phyloP scores from a whole-genome alignment of 30 jellyfish, hydroid and myxozoan species.

The Aurelia aurita complex sp. Pacific region DNA sequence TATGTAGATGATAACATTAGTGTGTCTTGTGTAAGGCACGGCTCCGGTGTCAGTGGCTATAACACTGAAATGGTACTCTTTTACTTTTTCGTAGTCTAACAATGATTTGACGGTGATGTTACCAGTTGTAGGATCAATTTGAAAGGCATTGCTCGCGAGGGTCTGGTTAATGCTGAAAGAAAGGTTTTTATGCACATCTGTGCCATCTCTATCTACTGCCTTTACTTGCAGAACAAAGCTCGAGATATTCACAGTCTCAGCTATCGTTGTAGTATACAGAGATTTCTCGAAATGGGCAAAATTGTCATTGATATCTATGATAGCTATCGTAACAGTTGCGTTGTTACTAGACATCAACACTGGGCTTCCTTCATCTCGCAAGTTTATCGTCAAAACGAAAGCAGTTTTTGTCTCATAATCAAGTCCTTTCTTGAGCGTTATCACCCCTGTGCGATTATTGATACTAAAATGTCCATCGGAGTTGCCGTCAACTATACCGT shows the following conservation, averaged over 20 bases:
- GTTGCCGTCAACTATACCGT: constrained; percentile 54
- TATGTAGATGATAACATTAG: constrained; percentile 64
- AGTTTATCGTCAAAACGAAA: constrained; percentile 58
- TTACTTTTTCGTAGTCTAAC: constrained; percentile 69
- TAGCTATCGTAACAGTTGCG: constrained; percentile 57
- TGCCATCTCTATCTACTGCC: constrained; percentile 85
- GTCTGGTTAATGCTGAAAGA: constrained; percentile 68
- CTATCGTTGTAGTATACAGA: constrained; percentile 43
- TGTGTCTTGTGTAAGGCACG: constrained; percentile 57
- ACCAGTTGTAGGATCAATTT: constrained; percentile 68
- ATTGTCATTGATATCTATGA: constrained; percentile 84
- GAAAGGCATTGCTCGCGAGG: constrained; percentile 52
- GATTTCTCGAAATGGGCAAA: constrained; percentile 74
- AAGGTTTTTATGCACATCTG: constrained; percentile 55
- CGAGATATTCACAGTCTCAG: constrained; percentile 53
- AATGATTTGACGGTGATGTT: constrained; percentile 37
- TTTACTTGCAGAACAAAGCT: constrained; percentile 61
- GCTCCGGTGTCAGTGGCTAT: constrained; percentile 87
- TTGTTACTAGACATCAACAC: constrained; percentile 54
- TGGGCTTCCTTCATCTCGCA: constrained; percentile 79
- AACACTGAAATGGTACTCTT: constrained; percentile 74
- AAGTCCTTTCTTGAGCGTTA: constrained; percentile 51
- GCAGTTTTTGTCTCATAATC: constrained; percentile 61
- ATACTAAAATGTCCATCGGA: constrained; percentile 51
- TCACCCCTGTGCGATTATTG: constrained; percentile 64